Percentiles rank a stretch among this genome's conserved stretches.
These are phyloP conservation scores for Mayetiola destructor DNA, from an alignment of 2,888 invertebrate species.

Conservation along the genomic window DNA sequence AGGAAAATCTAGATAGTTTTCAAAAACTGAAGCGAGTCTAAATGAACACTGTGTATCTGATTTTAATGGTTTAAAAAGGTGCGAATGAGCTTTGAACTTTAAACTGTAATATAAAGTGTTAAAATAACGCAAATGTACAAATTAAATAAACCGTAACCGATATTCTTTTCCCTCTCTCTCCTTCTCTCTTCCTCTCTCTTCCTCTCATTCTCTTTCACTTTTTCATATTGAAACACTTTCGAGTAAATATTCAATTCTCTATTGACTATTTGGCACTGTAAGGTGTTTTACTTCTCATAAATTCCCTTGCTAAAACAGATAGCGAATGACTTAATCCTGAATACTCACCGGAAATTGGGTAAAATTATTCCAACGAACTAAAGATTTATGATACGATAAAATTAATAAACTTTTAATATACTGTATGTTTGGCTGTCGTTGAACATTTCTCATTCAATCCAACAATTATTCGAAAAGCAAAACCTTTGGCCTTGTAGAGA, in stretches of 20 bases:
- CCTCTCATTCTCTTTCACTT: background rate
- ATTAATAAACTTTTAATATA: slow-evolving; percentile 11
- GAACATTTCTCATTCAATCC: too few relatives aligned
- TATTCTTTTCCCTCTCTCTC: background rate
- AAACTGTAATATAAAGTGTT: background rate
- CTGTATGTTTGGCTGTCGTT: background rate
- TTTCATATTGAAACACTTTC: background rate
- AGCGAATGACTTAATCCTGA: too few relatives aligned
- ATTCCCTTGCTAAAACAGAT: too few relatives aligned
- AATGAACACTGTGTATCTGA: too few relatives aligned
- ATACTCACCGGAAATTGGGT: background rate
- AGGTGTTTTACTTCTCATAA: background rate
- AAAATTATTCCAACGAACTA: slow-evolving; percentile 4
- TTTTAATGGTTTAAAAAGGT: too few relatives aligned
- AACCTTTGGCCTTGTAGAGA: too few relatives aligned
- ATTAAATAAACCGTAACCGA: background rate
- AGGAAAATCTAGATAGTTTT: too few relatives aligned
- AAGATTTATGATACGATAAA: slow-evolving; percentile 10
- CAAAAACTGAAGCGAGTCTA: too few relatives aligned
- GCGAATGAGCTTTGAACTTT: too few relatives aligned
- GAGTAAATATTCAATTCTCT: slow-evolving; percentile 5
- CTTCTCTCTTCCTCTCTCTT: background rate
- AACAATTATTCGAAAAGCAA: too few relatives aligned
- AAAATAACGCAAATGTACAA: background rate
- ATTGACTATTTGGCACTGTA: background rate